Evolutionary conservation across 2,797 vertebrate species (phyloP).

Genomic region (Halcyon badia): DNA sequence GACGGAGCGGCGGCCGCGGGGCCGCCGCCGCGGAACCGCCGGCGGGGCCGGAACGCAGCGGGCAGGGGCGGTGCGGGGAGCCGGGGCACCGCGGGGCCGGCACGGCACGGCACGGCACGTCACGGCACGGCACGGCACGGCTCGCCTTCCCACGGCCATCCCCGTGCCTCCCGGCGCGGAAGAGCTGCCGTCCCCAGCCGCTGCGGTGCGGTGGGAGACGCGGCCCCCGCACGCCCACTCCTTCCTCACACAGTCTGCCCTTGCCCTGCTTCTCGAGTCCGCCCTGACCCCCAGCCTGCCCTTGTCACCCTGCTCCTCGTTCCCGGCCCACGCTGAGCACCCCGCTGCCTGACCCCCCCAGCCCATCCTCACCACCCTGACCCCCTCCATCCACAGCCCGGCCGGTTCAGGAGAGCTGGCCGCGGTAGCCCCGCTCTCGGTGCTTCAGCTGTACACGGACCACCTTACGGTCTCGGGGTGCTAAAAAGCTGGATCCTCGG

Average conservation of each 20-base stretch:
- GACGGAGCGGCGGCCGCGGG: background rate
- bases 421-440: accelerated
- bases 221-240: background rate
- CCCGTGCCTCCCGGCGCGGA: background rate
- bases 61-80: background rate
- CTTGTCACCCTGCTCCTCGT: background rate
- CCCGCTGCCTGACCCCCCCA: background rate
- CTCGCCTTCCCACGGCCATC: background rate
- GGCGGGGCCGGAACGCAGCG: background rate
- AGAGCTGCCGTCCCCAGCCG: background rate
- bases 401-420: background rate
- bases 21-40: background rate
- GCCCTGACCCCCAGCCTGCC: background rate
- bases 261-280: background rate
- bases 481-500: background rate
- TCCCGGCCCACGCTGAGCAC: background rate
- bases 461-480: accelerated
- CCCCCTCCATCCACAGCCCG: background rate
- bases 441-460: background rate
- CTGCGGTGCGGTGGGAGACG: background rate
- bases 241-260: background rate
- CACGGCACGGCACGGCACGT: background rate
- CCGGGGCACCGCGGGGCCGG: too few relatives aligned
- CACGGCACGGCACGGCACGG: background rate
- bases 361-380: background rate